Conservation (phyloP, 2,888 invertebrate species). For the Harpalus rufipes region DNA sequence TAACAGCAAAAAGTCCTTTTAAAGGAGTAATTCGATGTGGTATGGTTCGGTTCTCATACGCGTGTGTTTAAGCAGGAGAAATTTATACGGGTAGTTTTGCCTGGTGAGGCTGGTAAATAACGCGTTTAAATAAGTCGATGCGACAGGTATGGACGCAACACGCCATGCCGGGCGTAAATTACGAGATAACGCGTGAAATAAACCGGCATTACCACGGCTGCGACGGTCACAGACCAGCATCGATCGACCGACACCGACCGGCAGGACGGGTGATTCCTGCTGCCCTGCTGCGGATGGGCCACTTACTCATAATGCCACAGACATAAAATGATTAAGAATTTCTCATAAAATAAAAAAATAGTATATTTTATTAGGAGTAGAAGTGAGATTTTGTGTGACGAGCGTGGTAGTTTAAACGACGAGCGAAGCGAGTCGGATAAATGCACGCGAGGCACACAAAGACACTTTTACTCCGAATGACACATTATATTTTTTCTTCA, state of each 20-base stretch:
- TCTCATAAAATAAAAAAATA: too few species aligned
- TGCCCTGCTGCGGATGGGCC: conserved; percentile 19
- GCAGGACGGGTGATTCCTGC: conserved; percentile 8
- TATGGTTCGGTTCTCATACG: neutral
- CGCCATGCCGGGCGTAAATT: conserved; percentile 69
- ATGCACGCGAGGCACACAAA: too few species aligned
- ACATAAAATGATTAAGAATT: too few species aligned
- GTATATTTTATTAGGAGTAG: too few species aligned
- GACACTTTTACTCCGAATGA: too few species aligned
- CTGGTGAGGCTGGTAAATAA: conserved; percentile 70
- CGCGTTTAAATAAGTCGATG: conserved; percentile 72
- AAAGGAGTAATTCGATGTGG: too few species aligned
- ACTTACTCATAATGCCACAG: neutral
- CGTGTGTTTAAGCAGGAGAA: conserved; percentile 54
- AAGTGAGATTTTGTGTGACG: too few species aligned
- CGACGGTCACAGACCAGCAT: conserved; percentile 21
- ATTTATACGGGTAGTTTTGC: conserved; percentile 51
- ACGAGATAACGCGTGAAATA: conserved; percentile 68
- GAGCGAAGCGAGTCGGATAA: too few species aligned
- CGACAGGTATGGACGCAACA: conserved; percentile 73
- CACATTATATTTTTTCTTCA: too few species aligned
- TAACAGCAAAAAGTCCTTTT: too few species aligned
- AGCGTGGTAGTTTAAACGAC: too few species aligned
- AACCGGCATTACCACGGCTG: conserved; percentile 62
- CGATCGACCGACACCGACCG: conserved; percentile 24